These are phyloP conservation scores for Cydia fagiglandana DNA, from an alignment of 1,140 invertebrate genomes.

Conservation along the genomic window DNA sequence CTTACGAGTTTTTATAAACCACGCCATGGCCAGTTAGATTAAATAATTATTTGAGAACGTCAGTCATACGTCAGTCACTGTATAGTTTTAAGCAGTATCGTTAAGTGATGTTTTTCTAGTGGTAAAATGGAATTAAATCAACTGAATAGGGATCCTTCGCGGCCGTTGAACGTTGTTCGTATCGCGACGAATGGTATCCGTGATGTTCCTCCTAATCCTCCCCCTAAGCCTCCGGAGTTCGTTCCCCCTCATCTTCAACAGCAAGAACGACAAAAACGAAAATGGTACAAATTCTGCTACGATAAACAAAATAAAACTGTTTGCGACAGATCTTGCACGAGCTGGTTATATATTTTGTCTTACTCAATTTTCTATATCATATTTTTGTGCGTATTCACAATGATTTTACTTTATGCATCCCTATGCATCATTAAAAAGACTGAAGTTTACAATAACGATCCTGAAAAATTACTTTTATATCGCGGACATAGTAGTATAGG, in stretches of 20 bases:
- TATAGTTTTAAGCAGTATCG: neutral
- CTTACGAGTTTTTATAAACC: neutral
- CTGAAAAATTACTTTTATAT: constrained; percentile 46
- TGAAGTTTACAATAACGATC: constrained; percentile 40
- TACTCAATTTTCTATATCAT: constrained; percentile 64
- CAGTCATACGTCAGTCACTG: neutral
- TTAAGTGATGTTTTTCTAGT: neutral
- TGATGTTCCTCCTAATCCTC: neutral
- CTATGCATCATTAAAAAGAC: constrained; percentile 47
- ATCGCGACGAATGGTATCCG: neutral
- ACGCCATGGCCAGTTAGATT: neutral
- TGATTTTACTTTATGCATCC: constrained; percentile 56
- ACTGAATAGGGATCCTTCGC: neutral
- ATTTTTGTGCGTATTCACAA: constrained; percentile 58
- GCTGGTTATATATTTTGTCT: constrained; percentile 54
- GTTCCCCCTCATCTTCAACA: neutral
- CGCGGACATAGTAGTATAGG: constrained; percentile 56
- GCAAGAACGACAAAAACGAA: constrained; percentile 25
- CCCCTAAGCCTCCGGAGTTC: neutral
- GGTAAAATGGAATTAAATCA: neutral
- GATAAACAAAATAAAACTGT: constrained; percentile 51
- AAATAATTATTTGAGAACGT: neutral
- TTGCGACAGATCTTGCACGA: constrained; percentile 54
- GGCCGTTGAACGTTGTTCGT: constrained; percentile 1
- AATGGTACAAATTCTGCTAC: constrained; percentile 48